Conservation (phyloP, 2,797 vertebrate genomes). For the Mus caroli region DNA sequence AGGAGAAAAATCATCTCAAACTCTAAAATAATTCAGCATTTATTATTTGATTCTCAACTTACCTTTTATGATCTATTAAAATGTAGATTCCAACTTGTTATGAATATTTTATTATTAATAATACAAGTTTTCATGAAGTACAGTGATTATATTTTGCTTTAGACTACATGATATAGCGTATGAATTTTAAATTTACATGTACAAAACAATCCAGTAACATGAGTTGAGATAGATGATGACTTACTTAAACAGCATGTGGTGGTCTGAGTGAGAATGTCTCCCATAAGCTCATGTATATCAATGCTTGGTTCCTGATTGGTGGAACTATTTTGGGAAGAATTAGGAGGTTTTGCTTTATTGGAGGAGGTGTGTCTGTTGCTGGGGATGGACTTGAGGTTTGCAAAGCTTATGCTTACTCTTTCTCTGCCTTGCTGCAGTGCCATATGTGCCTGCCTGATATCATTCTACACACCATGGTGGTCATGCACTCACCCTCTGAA, state of each 20-base stretch:
- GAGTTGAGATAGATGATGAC: background rate
- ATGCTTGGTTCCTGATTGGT: background rate
- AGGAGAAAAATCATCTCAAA: slow-evolving; percentile 47
- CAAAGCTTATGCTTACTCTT: background rate
- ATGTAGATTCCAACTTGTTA: slow-evolving; percentile 28
- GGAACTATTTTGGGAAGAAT: background rate
- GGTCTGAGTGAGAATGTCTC: background rate
- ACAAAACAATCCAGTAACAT: background rate
- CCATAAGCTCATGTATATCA: background rate
- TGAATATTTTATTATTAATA: slow-evolving; percentile 23
- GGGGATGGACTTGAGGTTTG: background rate
- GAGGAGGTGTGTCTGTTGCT: background rate
- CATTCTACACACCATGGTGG: background rate
- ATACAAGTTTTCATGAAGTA: background rate
- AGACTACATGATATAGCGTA: background rate
- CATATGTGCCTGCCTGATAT: background rate
- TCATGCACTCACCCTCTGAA: background rate
- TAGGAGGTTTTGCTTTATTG: background rate
- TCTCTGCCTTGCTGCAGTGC: background rate
- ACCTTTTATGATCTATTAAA: slow-evolving; percentile 43
- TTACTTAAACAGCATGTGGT: background rate
- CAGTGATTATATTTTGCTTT: background rate
- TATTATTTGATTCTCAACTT: background rate
- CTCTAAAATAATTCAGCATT: background rate
- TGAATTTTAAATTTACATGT: background rate